These are phyloP conservation scores for Teleogryllus oceanicus DNA, from an alignment of 2,888 invertebrate species.

Conservation along the genomic window DNA sequence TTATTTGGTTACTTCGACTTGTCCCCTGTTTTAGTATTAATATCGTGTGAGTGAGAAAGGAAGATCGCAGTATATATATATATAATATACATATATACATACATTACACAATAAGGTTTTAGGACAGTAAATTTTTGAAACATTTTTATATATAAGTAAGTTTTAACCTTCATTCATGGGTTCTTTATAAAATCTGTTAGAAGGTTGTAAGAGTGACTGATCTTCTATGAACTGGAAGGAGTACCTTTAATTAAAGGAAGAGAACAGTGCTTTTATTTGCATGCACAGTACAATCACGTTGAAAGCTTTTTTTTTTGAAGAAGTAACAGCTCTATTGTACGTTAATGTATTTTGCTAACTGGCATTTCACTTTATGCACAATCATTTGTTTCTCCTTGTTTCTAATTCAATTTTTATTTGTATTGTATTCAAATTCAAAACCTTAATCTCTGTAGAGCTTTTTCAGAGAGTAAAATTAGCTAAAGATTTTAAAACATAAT, in stretches of 20 bases:
- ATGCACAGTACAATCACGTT: slow-evolving; percentile 33
- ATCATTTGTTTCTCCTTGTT: slow-evolving; percentile 34
- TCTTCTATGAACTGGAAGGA: slow-evolving; percentile 6
- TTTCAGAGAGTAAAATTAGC: slow-evolving; percentile 39
- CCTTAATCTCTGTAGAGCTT: slow-evolving; percentile 39
- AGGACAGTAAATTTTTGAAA: slow-evolving; percentile 18
- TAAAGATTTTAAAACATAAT: slow-evolving; percentile 37
- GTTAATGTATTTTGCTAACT: slow-evolving; percentile 38
- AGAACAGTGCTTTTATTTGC: slow-evolving; percentile 33
- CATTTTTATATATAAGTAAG: slow-evolving; percentile 18
- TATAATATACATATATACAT: slow-evolving; percentile 11
- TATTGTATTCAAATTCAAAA: slow-evolving; percentile 39
- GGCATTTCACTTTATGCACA: slow-evolving; percentile 38
- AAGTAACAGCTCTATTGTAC: slow-evolving; percentile 33
- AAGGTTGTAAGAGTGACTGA: background rate
- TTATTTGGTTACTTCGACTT: slow-evolving; percentile 41
- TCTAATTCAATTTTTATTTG: slow-evolving; percentile 37
- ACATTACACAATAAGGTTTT: slow-evolving; percentile 18
- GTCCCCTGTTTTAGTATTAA: slow-evolving; percentile 38
- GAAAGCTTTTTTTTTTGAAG: slow-evolving; percentile 26
- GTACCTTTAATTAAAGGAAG: slow-evolving; percentile 22
- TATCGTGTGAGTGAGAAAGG: slow-evolving; percentile 31
- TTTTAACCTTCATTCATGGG: slow-evolving; percentile 26
- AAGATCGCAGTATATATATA: slow-evolving; percentile 2
- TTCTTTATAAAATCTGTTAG: slow-evolving; percentile 24